These are phyloP conservation scores for Albula goreensis DNA, from an alignment of 2,113 vertebrate species.

Conservation along the genomic window DNA sequence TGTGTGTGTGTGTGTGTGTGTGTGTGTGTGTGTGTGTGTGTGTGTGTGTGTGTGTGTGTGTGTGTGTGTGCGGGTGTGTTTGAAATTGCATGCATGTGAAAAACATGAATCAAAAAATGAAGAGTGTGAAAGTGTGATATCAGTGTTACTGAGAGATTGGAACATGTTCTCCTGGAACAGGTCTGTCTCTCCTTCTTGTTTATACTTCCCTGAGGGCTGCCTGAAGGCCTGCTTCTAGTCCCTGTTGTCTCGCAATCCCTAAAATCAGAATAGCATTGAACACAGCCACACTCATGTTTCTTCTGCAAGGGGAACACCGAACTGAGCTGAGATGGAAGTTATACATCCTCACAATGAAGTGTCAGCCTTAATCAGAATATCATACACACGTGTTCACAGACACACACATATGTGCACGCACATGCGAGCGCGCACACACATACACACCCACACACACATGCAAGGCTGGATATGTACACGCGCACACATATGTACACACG, in stretches of 20 bases:
- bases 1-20: constrained; percentile 2
- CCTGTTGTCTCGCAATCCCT: constrained; percentile 64
- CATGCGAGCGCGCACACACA: constrained; percentile 15
- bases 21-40: constrained; percentile 44
- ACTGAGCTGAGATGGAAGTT: constrained; percentile 42
- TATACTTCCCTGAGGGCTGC: constrained; percentile 66
- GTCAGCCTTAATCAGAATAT: constrained; percentile 40
- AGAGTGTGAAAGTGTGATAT: not conserved
- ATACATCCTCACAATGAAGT: too few species aligned
- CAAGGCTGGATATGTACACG: not conserved
- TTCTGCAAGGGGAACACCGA: constrained; percentile 40
- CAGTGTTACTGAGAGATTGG: constrained; percentile 16
- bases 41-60: constrained; percentile 46
- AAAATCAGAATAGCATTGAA: constrained; percentile 60
- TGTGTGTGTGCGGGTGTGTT: constrained; percentile 42
- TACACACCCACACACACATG: not conserved
- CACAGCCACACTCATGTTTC: constrained; percentile 39
- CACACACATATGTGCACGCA: constrained; percentile 28
- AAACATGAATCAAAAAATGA: not conserved
- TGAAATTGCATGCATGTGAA: constrained; percentile 28
- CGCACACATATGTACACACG: not conserved
- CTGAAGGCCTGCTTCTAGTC: constrained; percentile 63
- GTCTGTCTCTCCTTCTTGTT: constrained; percentile 52
- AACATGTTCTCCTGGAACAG: constrained; percentile 48
- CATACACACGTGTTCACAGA: constrained; percentile 39